These are phyloP conservation scores for Helicoverpa assulta DNA, from an alignment of 2,888 invertebrate genomes.

Conservation along the genomic window DNA sequence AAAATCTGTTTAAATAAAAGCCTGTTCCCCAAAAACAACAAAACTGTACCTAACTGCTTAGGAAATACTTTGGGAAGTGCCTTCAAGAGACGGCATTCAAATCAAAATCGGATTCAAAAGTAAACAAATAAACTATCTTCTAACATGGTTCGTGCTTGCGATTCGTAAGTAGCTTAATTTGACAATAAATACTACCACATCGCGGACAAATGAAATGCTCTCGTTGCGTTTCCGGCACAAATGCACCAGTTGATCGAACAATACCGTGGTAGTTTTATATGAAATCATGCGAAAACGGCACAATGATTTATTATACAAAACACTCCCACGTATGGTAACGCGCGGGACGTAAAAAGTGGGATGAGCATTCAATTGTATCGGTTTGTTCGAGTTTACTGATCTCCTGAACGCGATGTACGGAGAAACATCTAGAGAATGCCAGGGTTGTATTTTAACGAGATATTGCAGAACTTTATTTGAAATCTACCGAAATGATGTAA, in stretches of 20 bases:
- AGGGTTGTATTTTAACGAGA: conserved; percentile 47
- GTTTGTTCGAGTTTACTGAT: conserved; percentile 70
- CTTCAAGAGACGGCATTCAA: conserved; percentile 32
- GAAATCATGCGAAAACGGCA: conserved; percentile 80
- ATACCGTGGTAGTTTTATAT: conserved; percentile 74
- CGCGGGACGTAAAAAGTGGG: conserved; percentile 70
- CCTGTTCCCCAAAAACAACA: conserved; percentile 55
- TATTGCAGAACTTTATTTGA: conserved; percentile 33
- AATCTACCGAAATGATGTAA: conserved; percentile 28
- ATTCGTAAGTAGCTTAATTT: conserved; percentile 29
- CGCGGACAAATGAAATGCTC: conserved; percentile 59
- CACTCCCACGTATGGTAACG: conserved; percentile 73
- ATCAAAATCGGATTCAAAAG: conserved; percentile 41
- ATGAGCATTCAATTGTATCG: conserved; percentile 77
- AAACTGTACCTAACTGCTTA: conserved; percentile 49
- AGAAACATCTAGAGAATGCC: conserved; percentile 52
- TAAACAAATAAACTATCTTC: conserved; percentile 30
- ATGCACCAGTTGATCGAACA: conserved; percentile 69
- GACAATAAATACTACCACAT: conserved; percentile 54
- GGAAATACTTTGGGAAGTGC: conserved; percentile 44
- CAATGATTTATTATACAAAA: conserved; percentile 72
- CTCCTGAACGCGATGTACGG: conserved; percentile 57
- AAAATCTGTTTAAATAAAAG: conserved; percentile 68
- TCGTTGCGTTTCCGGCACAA: conserved; percentile 67
- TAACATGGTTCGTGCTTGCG: conserved; percentile 19